These are phyloP conservation scores for Stomatorhinus ivindoensis DNA, from an alignment of 2,113 vertebrate species.

Conservation along the genomic window DNA sequence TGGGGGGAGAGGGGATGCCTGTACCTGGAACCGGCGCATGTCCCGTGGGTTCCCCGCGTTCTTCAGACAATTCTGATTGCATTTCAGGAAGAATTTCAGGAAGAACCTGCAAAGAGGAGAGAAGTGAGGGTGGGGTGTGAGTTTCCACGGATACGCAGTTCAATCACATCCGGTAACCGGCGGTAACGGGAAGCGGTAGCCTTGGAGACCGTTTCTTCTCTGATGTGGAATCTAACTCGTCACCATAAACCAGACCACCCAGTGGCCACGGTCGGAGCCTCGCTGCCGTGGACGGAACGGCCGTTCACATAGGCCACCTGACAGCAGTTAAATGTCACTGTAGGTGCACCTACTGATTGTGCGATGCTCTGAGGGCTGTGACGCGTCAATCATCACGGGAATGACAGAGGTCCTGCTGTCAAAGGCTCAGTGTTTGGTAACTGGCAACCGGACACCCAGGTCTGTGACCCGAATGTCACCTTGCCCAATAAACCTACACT, in stretches of 20 bases:
- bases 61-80: slow-evolving; percentile 99
- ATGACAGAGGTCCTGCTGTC: not conserved
- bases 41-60: slow-evolving; percentile 97
- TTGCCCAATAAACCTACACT: slow-evolving; percentile 6
- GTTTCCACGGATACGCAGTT: not conserved
- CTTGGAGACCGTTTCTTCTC: not conserved
- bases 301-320: not conserved
- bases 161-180: not conserved
- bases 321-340: not conserved
- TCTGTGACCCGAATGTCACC: not conserved
- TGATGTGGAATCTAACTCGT: not conserved
- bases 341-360: not conserved
- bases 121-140: not conserved
- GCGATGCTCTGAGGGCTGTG: not conserved
- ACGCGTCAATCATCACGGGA: not conserved
- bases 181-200: not conserved
- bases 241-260: not conserved
- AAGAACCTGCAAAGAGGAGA: slow-evolving; percentile 72
- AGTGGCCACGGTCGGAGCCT: not conserved
- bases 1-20: not conserved
- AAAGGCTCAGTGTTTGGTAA: not conserved
- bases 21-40: slow-evolving; percentile 98
- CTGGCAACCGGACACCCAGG: not conserved
- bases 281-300: not conserved
- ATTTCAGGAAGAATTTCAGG: slow-evolving; percentile 99